phyloP scores from a whole-genome alignment of 2,797 vertebrate genomes.

The Helicolenus hilgendorfi region DNA sequence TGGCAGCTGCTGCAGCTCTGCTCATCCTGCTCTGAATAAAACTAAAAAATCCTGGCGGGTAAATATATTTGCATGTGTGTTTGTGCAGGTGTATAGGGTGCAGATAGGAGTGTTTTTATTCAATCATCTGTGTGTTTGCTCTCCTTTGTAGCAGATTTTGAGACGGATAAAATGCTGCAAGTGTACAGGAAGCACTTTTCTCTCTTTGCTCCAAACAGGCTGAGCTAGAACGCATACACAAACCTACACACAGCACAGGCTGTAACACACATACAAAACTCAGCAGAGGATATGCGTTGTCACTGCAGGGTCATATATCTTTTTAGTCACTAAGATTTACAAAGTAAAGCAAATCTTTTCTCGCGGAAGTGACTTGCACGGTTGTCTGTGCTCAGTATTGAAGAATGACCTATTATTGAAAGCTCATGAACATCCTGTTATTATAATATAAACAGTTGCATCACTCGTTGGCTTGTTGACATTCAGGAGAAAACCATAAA shows the following conservation, averaged over 20 bases:
- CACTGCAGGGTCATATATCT: slow-evolving; percentile 7
- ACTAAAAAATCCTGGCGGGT: slow-evolving; percentile 11
- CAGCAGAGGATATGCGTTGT: not conserved
- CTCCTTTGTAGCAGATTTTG: slow-evolving; percentile 54
- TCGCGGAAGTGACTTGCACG: not conserved
- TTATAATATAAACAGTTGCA: slow-evolving; percentile 1
- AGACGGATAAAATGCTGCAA: slow-evolving; percentile 28
- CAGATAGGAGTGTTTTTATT: slow-evolving; percentile 23
- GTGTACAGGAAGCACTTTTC: slow-evolving; percentile 22
- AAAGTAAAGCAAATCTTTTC: slow-evolving; percentile 9
- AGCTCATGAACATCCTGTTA: not conserved
- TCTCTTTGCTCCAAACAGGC: slow-evolving; percentile 11
- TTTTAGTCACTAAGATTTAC: not conserved
- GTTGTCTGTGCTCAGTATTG: not conserved
- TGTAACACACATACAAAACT: not conserved
- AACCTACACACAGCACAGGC: not conserved
- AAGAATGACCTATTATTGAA: not conserved
- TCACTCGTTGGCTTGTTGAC: slow-evolving; percentile 39
- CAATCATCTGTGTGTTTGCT: slow-evolving; percentile 48
- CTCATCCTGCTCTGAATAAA: slow-evolving; percentile 64
- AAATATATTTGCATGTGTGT: slow-evolving; percentile 24
- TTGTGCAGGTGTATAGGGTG: slow-evolving; percentile 31
- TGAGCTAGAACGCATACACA: not conserved
- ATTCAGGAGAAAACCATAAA: slow-evolving; percentile 13
- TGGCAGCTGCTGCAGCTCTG: slow-evolving; percentile 40